Conservation (phyloP, 1,140 invertebrate species). For the Paraescarpia echinospica region DNA sequence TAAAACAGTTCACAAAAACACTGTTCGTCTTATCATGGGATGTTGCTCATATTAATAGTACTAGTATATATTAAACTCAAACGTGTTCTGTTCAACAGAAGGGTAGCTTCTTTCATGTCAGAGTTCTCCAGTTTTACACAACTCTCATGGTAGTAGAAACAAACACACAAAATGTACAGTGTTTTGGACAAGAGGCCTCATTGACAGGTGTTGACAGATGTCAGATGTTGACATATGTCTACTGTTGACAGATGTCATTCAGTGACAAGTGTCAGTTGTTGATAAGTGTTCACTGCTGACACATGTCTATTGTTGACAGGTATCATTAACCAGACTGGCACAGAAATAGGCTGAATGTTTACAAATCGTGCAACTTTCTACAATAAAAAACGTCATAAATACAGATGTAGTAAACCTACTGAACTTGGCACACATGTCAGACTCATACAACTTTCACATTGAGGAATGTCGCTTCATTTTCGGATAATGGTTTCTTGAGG, state of each 20-base stretch:
- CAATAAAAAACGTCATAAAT: neutral
- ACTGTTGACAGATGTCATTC: too few species aligned
- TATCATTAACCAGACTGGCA: neutral
- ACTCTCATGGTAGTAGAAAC: neutral
- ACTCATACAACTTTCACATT: constrained; percentile 21
- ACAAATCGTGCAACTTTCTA: neutral
- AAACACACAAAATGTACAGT: neutral
- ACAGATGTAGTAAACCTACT: neutral
- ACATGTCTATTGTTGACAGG: too few species aligned
- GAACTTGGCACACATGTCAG: neutral
- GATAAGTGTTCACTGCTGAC: neutral
- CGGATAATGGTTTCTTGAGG: constrained; percentile 36
- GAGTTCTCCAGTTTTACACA: neutral
- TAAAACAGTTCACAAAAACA: neutral
- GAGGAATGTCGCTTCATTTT: constrained; percentile 43
- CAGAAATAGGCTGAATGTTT: neutral
- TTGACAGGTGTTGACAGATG: neutral
- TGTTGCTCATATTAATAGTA: neutral
- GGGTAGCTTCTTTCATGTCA: neutral
- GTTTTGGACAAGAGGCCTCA: neutral
- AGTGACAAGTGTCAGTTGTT: neutral
- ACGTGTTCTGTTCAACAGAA: neutral
- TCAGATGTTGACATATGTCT: too few species aligned
- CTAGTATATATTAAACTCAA: neutral
- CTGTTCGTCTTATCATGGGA: neutral